Evolutionary conservation across 2,113 vertebrate genomes (phyloP).

Genomic region (Mus pahari): DNA sequence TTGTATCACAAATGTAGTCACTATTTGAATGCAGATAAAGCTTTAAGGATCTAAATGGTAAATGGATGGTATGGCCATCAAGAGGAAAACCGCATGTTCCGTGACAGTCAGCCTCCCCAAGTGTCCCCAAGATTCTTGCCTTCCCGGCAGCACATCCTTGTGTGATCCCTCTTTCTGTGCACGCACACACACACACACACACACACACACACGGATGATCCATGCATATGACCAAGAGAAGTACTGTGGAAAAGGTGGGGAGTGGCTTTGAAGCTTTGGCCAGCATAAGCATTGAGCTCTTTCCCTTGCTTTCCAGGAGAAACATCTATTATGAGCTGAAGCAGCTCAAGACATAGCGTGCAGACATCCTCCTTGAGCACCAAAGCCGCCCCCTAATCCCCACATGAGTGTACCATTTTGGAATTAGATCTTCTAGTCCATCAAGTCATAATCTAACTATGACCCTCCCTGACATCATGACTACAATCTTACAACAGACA

Average conservation of each 20-base stretch:
- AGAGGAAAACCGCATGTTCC: not conserved
- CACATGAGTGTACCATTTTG: not conserved
- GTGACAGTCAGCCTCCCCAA: not conserved
- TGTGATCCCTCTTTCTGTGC: not conserved
- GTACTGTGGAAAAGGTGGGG: not conserved
- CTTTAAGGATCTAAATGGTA: conserved; percentile 28
- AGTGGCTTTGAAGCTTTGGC: not conserved
- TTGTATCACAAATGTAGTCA: not conserved
- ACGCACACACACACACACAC: no score
- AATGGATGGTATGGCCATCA: not conserved
- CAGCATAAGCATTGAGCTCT: not conserved
- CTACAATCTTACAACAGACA: not conserved
- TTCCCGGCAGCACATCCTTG: fast-evolving
- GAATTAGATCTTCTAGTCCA: not conserved
- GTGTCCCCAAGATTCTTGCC: not conserved
- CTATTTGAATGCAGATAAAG: not conserved
- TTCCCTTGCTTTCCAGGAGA: not conserved
- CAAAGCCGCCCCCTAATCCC: not conserved
- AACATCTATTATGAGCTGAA: not conserved
- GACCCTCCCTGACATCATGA: not conserved
- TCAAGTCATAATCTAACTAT: not conserved
- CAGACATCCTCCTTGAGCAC: not conserved
- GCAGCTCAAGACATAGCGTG: not conserved
- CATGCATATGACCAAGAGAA: not conserved
- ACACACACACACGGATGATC: not conserved